A percentile compares a stretch with the other conserved stretches of the same genome.
phyloP scores from a whole-genome alignment of 1,140 invertebrate genomes.

The Vanessa atalanta region DNA sequence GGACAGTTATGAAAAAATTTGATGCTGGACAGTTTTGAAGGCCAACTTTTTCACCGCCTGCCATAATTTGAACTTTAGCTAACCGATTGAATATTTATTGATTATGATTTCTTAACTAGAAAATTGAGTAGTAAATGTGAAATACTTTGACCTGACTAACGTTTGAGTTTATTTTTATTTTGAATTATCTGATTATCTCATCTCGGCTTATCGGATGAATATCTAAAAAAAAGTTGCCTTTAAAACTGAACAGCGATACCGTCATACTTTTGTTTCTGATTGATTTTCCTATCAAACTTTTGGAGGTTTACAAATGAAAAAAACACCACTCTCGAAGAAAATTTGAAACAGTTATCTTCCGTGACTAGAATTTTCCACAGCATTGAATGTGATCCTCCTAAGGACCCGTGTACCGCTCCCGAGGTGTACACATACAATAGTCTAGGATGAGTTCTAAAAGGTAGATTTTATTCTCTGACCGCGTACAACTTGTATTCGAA shows the following conservation, averaged over 20 bases:
- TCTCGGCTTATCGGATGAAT: not conserved
- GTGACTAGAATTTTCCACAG: constrained; percentile 71
- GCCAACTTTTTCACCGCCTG: constrained; percentile 17
- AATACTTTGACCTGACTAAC: too few relatives aligned
- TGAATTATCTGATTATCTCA: not conserved
- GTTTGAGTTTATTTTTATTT: not conserved
- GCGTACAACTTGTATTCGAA: constrained; percentile 23
- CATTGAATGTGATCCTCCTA: constrained; percentile 69
- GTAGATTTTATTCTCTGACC: constrained; percentile 42
- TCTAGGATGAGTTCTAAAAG: constrained; percentile 57
- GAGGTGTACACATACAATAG: constrained; percentile 49
- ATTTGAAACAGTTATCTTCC: constrained; percentile 69
- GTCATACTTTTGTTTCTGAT: constrained; percentile 62
- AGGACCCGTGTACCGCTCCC: constrained; percentile 52
- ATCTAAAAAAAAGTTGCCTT: constrained; percentile 22
- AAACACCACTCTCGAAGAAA: constrained; percentile 71
- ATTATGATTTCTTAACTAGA: too few relatives aligned
- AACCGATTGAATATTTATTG: too few relatives aligned
- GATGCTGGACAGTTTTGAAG: constrained; percentile 49
- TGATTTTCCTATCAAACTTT: constrained; percentile 80
- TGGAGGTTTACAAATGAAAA: constrained; percentile 76
- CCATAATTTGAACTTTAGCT: not conserved
- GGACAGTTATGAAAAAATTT: constrained; percentile 71
- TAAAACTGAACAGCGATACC: constrained; percentile 49
- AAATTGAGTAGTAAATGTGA: too few relatives aligned